Conservation (phyloP, 1,140 invertebrate genomes). For the Drosophila ficusphila region DNA sequence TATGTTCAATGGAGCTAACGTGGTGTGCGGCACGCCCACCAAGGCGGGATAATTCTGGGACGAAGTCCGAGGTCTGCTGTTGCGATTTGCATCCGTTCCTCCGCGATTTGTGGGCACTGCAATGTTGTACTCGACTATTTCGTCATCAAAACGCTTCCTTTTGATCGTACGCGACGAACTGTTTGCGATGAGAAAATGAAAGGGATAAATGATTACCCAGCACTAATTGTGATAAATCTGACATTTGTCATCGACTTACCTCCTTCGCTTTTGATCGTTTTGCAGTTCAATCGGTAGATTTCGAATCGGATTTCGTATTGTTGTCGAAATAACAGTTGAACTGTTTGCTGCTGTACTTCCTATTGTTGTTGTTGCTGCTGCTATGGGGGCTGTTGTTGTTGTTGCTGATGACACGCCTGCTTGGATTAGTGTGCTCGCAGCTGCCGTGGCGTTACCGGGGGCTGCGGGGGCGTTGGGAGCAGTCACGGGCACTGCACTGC, state of each 20-base stretch:
- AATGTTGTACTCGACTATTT: slow-evolving; percentile 94
- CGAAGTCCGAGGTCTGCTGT: slow-evolving; percentile 85
- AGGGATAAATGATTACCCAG: neutral
- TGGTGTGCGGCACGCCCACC: slow-evolving; percentile 72
- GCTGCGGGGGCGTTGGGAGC: neutral
- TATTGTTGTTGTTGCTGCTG: slow-evolving; percentile 32
- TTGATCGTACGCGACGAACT: slow-evolving; percentile 97
- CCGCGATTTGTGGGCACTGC: slow-evolving; percentile 88
- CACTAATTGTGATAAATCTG: neutral
- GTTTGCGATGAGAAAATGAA: neutral
- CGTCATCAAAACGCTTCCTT: slow-evolving; percentile 97
- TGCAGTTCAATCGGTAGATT: slow-evolving; percentile 78
- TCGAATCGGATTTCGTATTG: slow-evolving; percentile 50
- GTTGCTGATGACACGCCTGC: slow-evolving; percentile 25
- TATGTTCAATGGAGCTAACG: slow-evolving; percentile 26
- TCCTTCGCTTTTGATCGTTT: slow-evolving; percentile 76
- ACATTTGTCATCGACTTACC: slow-evolving; percentile 48
- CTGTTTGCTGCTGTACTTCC: slow-evolving; percentile 5
- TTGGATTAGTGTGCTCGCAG: slow-evolving; percentile 14
- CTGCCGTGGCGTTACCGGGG: neutral
- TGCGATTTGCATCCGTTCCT: slow-evolving; percentile 85
- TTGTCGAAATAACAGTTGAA: slow-evolving; percentile 20
- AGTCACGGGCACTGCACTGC: neutral
- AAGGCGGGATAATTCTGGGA: slow-evolving; percentile 85
- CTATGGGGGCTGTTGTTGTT: slow-evolving; percentile 5